Percentiles rank a stretch among this genome's conserved stretches.
These are phyloP conservation scores for Acutogordius australiensis DNA, from an alignment of 2,888 invertebrate species.

Conservation along the genomic window DNA sequence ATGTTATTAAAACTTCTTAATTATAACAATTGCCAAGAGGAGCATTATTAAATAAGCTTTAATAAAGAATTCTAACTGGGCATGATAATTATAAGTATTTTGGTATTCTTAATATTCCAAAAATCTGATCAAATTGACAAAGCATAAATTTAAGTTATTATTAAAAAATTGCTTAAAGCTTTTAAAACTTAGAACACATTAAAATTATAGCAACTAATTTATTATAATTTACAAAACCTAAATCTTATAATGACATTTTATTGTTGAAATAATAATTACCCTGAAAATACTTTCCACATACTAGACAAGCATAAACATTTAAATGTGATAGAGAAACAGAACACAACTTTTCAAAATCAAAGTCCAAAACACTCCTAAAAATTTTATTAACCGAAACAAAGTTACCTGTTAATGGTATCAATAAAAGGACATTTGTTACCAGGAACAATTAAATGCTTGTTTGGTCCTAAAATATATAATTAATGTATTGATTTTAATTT, in stretches of 20 bases:
- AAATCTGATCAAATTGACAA: too few species aligned
- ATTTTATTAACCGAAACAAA: conserved; percentile 9
- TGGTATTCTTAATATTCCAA: too few species aligned
- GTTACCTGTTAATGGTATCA: conserved; percentile 66
- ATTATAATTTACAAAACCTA: too few species aligned
- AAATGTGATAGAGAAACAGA: conserved; percentile 86
- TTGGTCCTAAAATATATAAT: too few species aligned
- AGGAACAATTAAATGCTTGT: not conserved
- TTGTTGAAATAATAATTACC: too few species aligned
- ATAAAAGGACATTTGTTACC: conserved; percentile 50
- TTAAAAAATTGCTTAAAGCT: too few species aligned
- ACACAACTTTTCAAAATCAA: conserved; percentile 96
- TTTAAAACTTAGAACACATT: too few species aligned
- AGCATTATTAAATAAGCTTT: conserved; percentile 12
- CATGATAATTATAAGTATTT: too few species aligned
- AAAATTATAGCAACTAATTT: too few species aligned
- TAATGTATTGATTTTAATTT: too few species aligned
- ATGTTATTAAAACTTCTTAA: conserved; percentile 11
- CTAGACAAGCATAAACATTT: conserved; percentile 92
- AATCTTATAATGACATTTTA: too few species aligned
- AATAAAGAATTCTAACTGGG: not conserved
- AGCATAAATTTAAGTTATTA: too few species aligned
- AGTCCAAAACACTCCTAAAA: conserved; percentile 52
- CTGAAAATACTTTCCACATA: conserved; percentile 91
- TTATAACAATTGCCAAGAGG: not conserved